These are phyloP conservation scores for Entomobrya proxima DNA, from an alignment of 2,888 invertebrate genomes.

Conservation along the genomic window DNA sequence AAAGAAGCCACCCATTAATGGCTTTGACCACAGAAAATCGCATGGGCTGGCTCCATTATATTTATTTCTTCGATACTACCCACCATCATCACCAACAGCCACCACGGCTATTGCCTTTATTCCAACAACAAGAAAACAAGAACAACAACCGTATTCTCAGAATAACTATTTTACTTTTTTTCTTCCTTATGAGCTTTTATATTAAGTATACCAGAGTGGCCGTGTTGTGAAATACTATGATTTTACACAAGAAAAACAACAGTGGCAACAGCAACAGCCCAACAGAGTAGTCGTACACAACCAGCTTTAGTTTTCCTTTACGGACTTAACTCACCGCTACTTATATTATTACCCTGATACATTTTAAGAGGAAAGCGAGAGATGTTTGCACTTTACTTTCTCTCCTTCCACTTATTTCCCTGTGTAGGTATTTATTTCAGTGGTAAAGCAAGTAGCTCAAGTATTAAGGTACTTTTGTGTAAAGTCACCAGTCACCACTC, in stretches of 20 bases:
- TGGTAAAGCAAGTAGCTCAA: not conserved
- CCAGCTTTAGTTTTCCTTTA: not conserved
- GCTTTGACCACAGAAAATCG: slow-evolving; percentile 70
- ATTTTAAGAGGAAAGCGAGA: slow-evolving; percentile 16
- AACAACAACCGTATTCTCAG: too few relatives aligned
- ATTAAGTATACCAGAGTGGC: not conserved
- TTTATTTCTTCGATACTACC: slow-evolving; percentile 41
- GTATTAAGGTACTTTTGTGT: not conserved
- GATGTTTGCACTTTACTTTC: slow-evolving; percentile 25
- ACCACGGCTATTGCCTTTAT: not conserved
- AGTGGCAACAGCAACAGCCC: not conserved
- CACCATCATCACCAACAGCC: slow-evolving; percentile 16
- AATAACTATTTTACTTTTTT: not conserved
- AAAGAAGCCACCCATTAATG: slow-evolving; percentile 75
- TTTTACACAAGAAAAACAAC: not conserved
- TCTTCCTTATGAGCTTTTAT: not conserved
- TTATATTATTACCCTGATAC: slow-evolving; percentile 12
- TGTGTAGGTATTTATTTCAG: not conserved
- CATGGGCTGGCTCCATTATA: slow-evolving; percentile 51
- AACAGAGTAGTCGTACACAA: not conserved
- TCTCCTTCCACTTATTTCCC: slow-evolving; percentile 17
- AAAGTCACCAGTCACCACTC: slow-evolving; percentile 1
- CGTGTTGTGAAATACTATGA: slow-evolving; percentile 4
- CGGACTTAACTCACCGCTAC: too few relatives aligned
- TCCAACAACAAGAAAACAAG: not conserved